phyloP scores from a whole-genome alignment of 2,888 invertebrate species.

The Pseudococcus jackbeardsleyi region DNA sequence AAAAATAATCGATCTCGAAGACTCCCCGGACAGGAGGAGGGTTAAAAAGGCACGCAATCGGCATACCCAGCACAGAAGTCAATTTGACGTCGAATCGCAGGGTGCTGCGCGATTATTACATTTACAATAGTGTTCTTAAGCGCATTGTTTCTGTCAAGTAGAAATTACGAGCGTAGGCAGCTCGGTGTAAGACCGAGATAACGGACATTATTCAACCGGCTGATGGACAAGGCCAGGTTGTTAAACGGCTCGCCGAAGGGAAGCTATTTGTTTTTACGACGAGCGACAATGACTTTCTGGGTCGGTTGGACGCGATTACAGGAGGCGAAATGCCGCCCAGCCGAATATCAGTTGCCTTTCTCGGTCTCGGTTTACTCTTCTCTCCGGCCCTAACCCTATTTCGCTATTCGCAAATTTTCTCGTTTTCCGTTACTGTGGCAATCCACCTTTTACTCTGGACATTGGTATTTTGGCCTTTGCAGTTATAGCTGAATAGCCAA shows the following conservation, averaged over 20 bases:
- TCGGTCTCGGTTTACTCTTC: too few relatives aligned
- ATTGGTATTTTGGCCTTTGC: not conserved
- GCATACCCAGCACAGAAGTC: not conserved
- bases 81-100: not conserved
- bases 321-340: not conserved
- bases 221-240: constrained; percentile 48
- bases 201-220: constrained; percentile 35
- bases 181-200: constrained; percentile 32
- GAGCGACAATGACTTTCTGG: constrained; percentile 52
- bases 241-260: not conserved
- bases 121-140: not conserved
- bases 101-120: constrained; percentile 49
- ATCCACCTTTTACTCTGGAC: constrained; percentile 10
- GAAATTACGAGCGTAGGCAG: constrained; percentile 52
- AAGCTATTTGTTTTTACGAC: constrained; percentile 59
- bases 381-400: not conserved
- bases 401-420: not conserved
- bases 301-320: constrained; percentile 51
- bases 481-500: constrained; percentile 41
- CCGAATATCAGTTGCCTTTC: not conserved
- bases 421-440: not conserved
- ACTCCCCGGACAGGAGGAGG: not conserved
- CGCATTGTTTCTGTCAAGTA: constrained; percentile 55
- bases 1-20: constrained; percentile 9
- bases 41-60: not conserved